phyloP scores from a whole-genome alignment of 1,140 invertebrate species.

The Drosophila obscura region DNA sequence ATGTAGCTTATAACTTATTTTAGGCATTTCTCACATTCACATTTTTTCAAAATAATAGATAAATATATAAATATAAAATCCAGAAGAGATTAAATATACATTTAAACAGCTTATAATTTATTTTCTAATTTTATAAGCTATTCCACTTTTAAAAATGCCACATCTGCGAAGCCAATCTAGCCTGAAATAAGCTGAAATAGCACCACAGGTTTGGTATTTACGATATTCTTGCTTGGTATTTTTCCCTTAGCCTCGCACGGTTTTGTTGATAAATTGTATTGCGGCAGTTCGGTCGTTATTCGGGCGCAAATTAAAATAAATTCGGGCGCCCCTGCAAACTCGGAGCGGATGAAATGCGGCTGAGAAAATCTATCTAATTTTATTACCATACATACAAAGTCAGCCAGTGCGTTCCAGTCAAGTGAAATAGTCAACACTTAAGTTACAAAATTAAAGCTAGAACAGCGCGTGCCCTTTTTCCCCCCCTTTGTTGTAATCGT shows the following conservation, averaged over 20 bases:
- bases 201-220: background rate
- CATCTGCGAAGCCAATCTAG: no score
- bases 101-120: no score
- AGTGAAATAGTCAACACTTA: constrained; percentile 4
- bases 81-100: no score
- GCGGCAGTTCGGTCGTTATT: constrained; percentile 25
- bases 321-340: background rate
- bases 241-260: no score
- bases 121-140: no score
- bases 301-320: constrained; percentile 3
- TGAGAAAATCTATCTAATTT: constrained; percentile 10
- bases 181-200: no score
- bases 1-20: no score
- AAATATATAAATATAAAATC: no score
- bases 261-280: constrained; percentile 17
- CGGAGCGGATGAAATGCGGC: constrained; percentile 17
- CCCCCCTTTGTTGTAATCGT: background rate
- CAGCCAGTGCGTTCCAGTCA: background rate
- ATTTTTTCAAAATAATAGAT: no score
- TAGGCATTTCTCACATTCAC: no score
- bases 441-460: constrained; percentile 30
- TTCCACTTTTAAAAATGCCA: no score
- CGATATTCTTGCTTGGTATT: background rate
- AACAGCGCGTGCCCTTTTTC: background rate
- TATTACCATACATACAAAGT: background rate